Base-by-base conservation (phyloP, 92 coral and sea anemone species). In the Diadumene lineata region DNA sequence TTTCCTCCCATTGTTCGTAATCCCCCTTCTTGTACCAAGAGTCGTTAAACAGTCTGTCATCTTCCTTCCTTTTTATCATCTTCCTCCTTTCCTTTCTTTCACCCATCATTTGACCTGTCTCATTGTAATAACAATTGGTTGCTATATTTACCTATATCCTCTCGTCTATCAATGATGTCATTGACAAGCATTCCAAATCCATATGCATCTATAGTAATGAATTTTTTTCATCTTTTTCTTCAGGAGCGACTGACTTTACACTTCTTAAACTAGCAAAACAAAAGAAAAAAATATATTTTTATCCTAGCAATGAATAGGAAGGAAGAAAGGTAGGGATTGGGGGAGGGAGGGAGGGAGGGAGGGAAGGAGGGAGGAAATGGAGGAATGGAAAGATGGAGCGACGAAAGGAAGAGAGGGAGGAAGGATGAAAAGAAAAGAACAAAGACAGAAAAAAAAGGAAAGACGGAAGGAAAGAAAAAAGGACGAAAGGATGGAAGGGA, bases 151-250 rank as follows among this genome's bases (percentile, higher is more conserved):
- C 98, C 98, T 65, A 89, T 61, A 79, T 87, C 92, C 29, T 83
- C 82, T 46, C 90, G 72, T 22, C 83, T 74, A 61, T 92, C 97
- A 51, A 94, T 74, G 29, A 94, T 84, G 62, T 92, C 98, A 66
- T 87, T 78, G 24, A 94, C 93, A 55, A 94, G 69, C 80, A 92
- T 86, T 13, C 98, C 98, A 81, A 94, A 81, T 43, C 84, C 97
- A 87, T 88, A 92, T 2, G 96, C 97, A 87, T 94, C 98, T 19
- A 91, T 38, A 16, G 90, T 81, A 87, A 28, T 30, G 18, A 2
- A 1, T 27, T 16, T 3, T 8, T 31, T 11, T 55, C n/a, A 46
- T 83, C 96, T 92, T 90, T 79, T 72, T 90, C 96, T 56, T 90
- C 96, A 0, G 96, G 96, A 31, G 92, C 78, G 44, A 84, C 44